Base-by-base conservation (phyloP, 92 coral and sea anemone genomes). In the Phenganax stokvisi region DNA sequence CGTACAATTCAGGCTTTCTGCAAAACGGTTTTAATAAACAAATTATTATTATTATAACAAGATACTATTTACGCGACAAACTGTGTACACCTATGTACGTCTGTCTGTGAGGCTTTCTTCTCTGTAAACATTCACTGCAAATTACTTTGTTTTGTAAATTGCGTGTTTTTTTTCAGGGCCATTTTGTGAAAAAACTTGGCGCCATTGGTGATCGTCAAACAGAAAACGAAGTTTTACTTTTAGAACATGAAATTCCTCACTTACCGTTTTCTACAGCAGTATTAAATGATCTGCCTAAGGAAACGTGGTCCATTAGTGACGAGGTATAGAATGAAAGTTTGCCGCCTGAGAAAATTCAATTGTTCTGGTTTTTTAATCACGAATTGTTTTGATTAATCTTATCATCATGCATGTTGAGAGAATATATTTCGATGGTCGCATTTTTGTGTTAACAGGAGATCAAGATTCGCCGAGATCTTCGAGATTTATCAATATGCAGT, bases 221-320 rank as follows among this genome's bases (percentile, higher is more conserved):
- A 30, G 99, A 96, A 76, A 96, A 92, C 65, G 99, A 96, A 77
- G 91, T 96, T 37, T 88, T 96, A 13, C 77, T 96, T 57, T 83
- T 96, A 54, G 99, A 96, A 69, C 96, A 92, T 44, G 99, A 96
- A 73, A 91, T 96, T 31, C 97, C 97, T 0, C 99, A 96, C 83
- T 84, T 90, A 52, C 92, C 96, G 1, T 96, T 96, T 74, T 92
- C 99, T 20, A 91, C 92, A 10, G 89, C 92, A 28, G 99, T 96
- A 8, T 90, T 80, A 71, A 96, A 89, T 80, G 91, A 92, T 73
- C 90, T 96, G 54, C 99, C 99, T 75, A 76, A 60, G 84, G 89
- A 90, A 97, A 97, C 99, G 10, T 96, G 97, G 99, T 69, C 84
- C 31, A 96, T 96, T 58, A 84, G 88, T n/a, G 89, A 96, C 51